Evolutionary conservation across 2,888 invertebrate species (phyloP), one percentile per base, ranked within the genome.

Genomic region (Corythucha ciliata): DNA sequence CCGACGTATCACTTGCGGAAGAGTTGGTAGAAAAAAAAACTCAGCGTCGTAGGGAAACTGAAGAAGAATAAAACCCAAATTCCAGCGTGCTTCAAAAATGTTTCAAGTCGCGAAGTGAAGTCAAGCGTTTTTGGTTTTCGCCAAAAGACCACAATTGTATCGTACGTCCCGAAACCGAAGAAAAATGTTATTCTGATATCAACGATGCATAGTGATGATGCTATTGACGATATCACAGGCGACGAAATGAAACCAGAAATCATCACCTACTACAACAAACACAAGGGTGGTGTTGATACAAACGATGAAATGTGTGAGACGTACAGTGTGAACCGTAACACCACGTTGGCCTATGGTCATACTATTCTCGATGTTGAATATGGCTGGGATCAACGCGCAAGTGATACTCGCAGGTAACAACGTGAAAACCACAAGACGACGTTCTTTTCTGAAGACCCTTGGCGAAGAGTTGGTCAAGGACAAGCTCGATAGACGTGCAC

Each of bases 1-100:
- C 59, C 22, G 61, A 62, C 6, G 57, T 63, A 16, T 55, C 60
- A 41, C 37, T 63, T 46, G 59, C 56, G 39, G 53, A 59, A 25
- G 46, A 56, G 42, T 32, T 50, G 34, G 25, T 20, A 5, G 37
- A 25, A 34, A 34, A 33, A 14, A n/a, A 25, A n/a, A 21, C 12
- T 46, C 22, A 46, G 46, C 20, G 20, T 33, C 5, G 46, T 46
- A 4, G 46, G 46, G 14, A 46, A 32, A 5, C 14, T 46, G 6
- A 46, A 48, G n/a, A 47, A 50, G 36, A 50, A 53, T 53, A 53
- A 49, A 48, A 22, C 16, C 10, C 40, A 44, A 49, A 49, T 53
- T 6, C 45, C 49, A 33, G 22, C 27, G 3, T 22, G 33, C 18
- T 53, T 53, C 48, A 10, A 25, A 16, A 20, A 14, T 16, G 29